A percentile compares a stretch with the other conserved stretches of the same genome.
These are phyloP conservation scores for Eustalomyia histrio DNA, from an alignment of 2,888 invertebrate genomes.

Conservation along the genomic window DNA sequence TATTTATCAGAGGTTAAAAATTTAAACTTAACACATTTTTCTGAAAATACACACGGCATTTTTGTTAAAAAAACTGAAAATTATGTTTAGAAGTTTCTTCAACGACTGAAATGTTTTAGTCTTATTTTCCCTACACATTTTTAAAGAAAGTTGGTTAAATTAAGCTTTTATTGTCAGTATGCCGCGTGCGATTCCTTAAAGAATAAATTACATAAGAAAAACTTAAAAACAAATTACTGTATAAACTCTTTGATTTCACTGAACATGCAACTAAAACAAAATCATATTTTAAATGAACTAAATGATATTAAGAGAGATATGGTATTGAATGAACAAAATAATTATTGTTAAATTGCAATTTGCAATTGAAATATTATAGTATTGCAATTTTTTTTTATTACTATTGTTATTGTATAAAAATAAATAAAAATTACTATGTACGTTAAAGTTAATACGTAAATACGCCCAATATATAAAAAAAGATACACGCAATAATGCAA, in stretches of 20 bases:
- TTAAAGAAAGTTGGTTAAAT: no score
- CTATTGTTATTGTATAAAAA: constrained; percentile 22
- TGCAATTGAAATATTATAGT: constrained; percentile 51
- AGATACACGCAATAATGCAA: constrained; percentile 50
- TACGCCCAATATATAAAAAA: constrained; percentile 45
- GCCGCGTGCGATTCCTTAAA: no score
- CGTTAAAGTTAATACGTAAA: constrained; percentile 15
- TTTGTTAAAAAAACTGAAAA: no score
- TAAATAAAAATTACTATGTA: constrained; percentile 47
- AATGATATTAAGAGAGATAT: neutral
- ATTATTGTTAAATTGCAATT: constrained; percentile 23
- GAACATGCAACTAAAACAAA: neutral
- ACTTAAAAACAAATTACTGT: no score
- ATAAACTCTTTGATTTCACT: neutral
- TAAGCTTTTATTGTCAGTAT: no score
- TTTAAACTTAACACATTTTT: no score
- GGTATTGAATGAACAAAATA: constrained; percentile 19
- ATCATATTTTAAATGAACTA: neutral
- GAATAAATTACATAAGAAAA: no score
- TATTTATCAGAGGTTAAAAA: no score
- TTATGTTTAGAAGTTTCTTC: no score
- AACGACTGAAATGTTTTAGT: no score
- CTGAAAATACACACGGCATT: no score
- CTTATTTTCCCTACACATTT: no score
- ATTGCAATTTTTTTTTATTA: constrained; percentile 40